These are phyloP conservation scores for Perca schrenkii DNA, from an alignment of 2,113 vertebrate species.

Conservation along the genomic window DNA sequence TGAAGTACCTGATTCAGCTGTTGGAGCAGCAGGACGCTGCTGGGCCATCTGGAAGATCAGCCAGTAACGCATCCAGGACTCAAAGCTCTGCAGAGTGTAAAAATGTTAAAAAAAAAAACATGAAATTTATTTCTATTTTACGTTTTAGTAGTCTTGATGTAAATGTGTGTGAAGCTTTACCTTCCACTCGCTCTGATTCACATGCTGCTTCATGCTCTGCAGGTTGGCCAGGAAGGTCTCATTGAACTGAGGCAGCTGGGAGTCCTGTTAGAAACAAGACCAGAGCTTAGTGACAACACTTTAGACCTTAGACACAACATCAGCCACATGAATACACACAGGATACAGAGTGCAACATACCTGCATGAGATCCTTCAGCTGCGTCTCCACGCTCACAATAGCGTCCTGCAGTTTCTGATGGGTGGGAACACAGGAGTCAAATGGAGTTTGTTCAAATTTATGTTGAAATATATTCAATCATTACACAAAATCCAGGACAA, in stretches of 20 bases:
- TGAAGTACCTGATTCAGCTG: slow-evolving; percentile 54
- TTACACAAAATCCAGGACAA: not conserved
- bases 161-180: slow-evolving; percentile 62
- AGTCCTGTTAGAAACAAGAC: slow-evolving; percentile 64
- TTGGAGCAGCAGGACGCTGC: slow-evolving; percentile 54
- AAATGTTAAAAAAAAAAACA: not conserved
- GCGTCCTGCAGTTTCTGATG: slow-evolving; percentile 65
- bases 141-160: not conserved
- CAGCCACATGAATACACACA: not conserved
- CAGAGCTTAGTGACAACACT: not conserved
- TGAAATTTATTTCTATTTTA: not conserved
- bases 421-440: not conserved
- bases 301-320: not conserved
- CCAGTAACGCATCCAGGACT: slow-evolving; percentile 91
- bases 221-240: slow-evolving; percentile 84
- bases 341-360: slow-evolving; percentile 72
- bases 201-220: slow-evolving; percentile 78
- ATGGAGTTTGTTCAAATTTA: not conserved
- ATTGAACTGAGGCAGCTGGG: slow-evolving; percentile 85
- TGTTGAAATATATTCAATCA: not conserved
- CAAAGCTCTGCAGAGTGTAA: slow-evolving; percentile 83
- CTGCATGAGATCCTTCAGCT: slow-evolving; percentile 88
- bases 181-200: slow-evolving; percentile 72
- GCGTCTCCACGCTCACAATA: slow-evolving; percentile 83
- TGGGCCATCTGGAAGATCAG: slow-evolving; percentile 90